Percentiles rank a stretch among this genome's conserved stretches.
phyloP scores from a whole-genome alignment of 2,888 invertebrate species.

The Drosophila birchii region DNA sequence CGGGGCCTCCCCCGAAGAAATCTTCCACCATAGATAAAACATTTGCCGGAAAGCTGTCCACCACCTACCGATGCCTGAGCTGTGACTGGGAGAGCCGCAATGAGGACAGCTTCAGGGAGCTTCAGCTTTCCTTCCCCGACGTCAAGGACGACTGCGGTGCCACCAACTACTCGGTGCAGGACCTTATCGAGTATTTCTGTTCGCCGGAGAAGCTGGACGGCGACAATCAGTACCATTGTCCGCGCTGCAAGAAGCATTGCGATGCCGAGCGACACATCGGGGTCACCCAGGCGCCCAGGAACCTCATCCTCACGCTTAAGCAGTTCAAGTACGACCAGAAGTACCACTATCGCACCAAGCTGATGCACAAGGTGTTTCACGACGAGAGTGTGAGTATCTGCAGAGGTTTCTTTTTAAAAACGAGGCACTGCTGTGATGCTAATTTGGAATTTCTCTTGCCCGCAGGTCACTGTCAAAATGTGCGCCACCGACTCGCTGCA shows the following conservation, averaged over 20 bases:
- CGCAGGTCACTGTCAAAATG: conserved; percentile 84
- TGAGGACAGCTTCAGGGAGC: conserved; percentile 91
- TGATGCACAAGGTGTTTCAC: conserved; percentile 89
- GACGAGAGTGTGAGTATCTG: conserved; percentile 85
- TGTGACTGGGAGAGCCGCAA: conserved; percentile 90
- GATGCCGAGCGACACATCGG: conserved; percentile 91
- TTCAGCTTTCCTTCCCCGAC: conserved; percentile 91
- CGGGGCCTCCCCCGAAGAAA: conserved; percentile 35
- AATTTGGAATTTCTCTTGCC: background rate
- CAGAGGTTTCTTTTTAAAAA: background rate
- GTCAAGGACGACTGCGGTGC: conserved; percentile 83
- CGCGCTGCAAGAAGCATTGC: conserved; percentile 89
- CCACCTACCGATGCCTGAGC: conserved; percentile 90
- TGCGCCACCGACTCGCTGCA: conserved; percentile 80
- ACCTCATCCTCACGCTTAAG: conserved; percentile 92
- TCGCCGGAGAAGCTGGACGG: conserved; percentile 91
- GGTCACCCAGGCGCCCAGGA: conserved; percentile 90
- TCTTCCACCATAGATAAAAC: conserved; percentile 87
- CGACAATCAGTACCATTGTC: conserved; percentile 93
- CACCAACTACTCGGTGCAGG: conserved; percentile 88
- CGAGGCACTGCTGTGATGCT: background rate
- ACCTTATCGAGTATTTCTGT: conserved; percentile 91
- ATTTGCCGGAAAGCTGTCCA: conserved; percentile 91
- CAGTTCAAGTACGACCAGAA: conserved; percentile 91
- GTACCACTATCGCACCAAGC: conserved; percentile 91